Conservation (phyloP, 2,888 invertebrate genomes). For the Harpalus rubripes region DNA sequence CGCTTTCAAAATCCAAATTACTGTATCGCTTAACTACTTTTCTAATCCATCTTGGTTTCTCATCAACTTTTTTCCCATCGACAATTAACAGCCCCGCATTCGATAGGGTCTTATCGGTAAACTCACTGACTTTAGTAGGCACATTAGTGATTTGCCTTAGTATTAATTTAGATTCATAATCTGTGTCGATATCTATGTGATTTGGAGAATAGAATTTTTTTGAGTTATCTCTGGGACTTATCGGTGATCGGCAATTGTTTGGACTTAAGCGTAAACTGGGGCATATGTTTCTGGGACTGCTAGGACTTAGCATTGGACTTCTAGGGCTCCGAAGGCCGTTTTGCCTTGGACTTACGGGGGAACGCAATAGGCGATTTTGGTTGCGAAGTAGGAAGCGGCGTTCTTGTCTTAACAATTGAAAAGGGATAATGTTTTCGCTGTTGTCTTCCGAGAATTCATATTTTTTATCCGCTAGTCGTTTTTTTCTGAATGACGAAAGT, state of each 20-base stretch:
- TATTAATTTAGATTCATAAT: slow-evolving; percentile 76
- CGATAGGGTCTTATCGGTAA: slow-evolving; percentile 37
- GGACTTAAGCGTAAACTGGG: slow-evolving; percentile 75
- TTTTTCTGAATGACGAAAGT: slow-evolving; percentile 90
- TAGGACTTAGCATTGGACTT: slow-evolving; percentile 76
- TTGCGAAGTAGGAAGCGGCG: slow-evolving; percentile 74
- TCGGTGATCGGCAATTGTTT: slow-evolving; percentile 76
- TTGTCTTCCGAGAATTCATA: slow-evolving; percentile 93
- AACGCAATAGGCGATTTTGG: slow-evolving; percentile 73
- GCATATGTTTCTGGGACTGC: slow-evolving; percentile 74
- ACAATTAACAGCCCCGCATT: slow-evolving; percentile 75
- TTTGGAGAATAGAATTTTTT: slow-evolving; percentile 76
- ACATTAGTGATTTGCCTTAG: slow-evolving; percentile 73
- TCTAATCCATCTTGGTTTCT: slow-evolving; percentile 76
- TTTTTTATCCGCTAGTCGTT: slow-evolving; percentile 93
- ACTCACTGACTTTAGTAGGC: slow-evolving; percentile 70
- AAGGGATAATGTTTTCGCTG: slow-evolving; percentile 84
- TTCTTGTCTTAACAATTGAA: slow-evolving; percentile 80
- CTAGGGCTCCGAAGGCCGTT: slow-evolving; percentile 69
- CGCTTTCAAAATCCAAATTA: slow-evolving; percentile 77
- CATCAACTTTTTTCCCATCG: slow-evolving; percentile 73
- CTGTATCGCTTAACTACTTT: slow-evolving; percentile 76
- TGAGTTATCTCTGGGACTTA: slow-evolving; percentile 75
- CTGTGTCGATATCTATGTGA: slow-evolving; percentile 76
- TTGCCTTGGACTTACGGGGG: slow-evolving; percentile 75